phyloP scores from a whole-genome alignment of 2,113 vertebrate genomes.

The Myodes glareolus region DNA sequence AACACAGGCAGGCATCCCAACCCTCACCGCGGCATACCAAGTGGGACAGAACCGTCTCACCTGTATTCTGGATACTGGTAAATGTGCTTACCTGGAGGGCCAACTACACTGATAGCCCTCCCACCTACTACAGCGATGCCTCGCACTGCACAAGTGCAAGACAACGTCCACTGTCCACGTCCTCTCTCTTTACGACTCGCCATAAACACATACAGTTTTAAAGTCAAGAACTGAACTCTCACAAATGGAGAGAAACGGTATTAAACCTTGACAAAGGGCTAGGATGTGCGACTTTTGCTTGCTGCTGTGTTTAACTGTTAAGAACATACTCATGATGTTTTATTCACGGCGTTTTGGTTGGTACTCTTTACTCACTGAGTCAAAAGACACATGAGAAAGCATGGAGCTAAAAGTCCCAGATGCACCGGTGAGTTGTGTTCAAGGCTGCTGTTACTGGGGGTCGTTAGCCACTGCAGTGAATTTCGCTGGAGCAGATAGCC shows the following conservation, averaged over 20 bases:
- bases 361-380: background rate
- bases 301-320: background rate
- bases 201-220: background rate
- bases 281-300: background rate
- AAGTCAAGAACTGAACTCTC: background rate
- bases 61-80: background rate
- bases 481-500: background rate
- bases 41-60: background rate
- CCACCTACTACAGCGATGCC: background rate
- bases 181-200: slow-evolving; percentile 5
- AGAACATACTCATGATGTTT: background rate
- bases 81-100: background rate
- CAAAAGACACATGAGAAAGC: slow-evolving; percentile 10
- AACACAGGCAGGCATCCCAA: background rate
- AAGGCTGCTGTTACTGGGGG: background rate
- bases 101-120: background rate
- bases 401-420: background rate
- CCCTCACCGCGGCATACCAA: background rate
- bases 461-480: background rate
- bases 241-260: background rate
- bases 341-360: background rate
- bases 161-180: background rate
- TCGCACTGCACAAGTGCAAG: background rate
- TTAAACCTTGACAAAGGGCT: background rate
- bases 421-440: background rate